phyloP scores from a whole-genome alignment of 1,140 invertebrate genomes.

The Bicyclus anynana region DNA sequence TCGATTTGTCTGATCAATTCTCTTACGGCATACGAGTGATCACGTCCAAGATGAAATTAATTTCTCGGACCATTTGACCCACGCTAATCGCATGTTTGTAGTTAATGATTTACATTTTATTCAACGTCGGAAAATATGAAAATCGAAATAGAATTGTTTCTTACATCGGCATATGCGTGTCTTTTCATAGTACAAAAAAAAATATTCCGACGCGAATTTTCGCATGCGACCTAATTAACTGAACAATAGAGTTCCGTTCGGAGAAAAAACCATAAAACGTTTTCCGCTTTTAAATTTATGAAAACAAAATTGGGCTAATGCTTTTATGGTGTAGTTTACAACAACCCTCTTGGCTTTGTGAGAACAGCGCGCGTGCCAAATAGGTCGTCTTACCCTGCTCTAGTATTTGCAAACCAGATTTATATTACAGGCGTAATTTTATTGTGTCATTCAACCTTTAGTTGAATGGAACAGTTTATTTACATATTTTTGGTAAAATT shows the following conservation, averaged over 20 bases:
- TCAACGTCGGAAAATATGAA: too few species aligned
- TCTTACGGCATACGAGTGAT: too few species aligned
- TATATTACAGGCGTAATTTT: slow-evolving; percentile 4
- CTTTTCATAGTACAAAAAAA: background rate
- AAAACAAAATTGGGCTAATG: slow-evolving; percentile 16
- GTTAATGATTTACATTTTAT: too few species aligned
- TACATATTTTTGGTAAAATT: too few species aligned
- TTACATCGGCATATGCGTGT: background rate
- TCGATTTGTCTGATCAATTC: too few species aligned
- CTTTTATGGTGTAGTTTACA: slow-evolving; percentile 21
- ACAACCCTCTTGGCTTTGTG: slow-evolving; percentile 19
- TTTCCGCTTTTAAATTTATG: slow-evolving; percentile 1
- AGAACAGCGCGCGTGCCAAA: slow-evolving; percentile 26
- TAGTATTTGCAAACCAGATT: slow-evolving; percentile 22
- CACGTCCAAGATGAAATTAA: too few species aligned
- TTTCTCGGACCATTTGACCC: too few species aligned
- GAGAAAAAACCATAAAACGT: background rate
- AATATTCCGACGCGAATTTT: background rate
- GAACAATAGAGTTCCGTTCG: background rate
- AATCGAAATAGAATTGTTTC: too few species aligned
- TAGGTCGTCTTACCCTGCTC: slow-evolving; percentile 24
- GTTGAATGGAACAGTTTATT: too few species aligned
- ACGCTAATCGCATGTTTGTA: too few species aligned
- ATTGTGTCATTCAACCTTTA: background rate
- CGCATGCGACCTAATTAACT: background rate